Conservation (phyloP, 1,140 invertebrate species). For the Sycophaga agraensis region DNA sequence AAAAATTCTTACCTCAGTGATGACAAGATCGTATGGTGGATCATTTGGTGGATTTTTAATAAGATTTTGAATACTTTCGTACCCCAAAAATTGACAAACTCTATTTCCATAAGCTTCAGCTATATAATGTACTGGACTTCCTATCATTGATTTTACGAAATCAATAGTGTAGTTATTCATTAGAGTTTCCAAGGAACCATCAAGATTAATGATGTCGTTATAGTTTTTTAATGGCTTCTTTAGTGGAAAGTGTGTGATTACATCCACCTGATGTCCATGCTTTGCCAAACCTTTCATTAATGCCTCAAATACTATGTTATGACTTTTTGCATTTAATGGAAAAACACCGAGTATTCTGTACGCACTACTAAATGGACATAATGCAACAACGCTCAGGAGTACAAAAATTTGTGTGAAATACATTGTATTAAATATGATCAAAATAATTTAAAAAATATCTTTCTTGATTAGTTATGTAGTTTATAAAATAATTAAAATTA, state of each 20-base stretch:
- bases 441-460: too few relatives aligned
- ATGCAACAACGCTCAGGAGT: too few relatives aligned
- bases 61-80: slow-evolving; percentile 30
- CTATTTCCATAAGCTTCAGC: slow-evolving; percentile 15
- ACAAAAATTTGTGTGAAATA: too few relatives aligned
- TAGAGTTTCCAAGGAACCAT: slow-evolving; percentile 1
- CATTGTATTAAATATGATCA: too few relatives aligned
- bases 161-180: slow-evolving; percentile 1
- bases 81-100: slow-evolving; percentile 29
- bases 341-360: slow-evolving; percentile 52
- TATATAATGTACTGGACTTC: background rate
- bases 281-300: slow-evolving; percentile 51
- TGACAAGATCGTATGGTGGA: slow-evolving; percentile 33
- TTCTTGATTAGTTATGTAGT: too few relatives aligned
- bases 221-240: slow-evolving; percentile 44
- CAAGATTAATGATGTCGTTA: slow-evolving; percentile 36
- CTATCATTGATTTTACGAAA: slow-evolving; percentile 10
- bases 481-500: too few relatives aligned
- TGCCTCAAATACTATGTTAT: slow-evolving; percentile 53
- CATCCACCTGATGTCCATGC: slow-evolving; percentile 55
- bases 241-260: slow-evolving; percentile 38
- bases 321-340: slow-evolving; percentile 52
- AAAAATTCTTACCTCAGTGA: slow-evolving; percentile 36
- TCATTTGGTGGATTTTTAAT: slow-evolving; percentile 33
- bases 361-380: background rate